Evolutionary conservation across 2,888 invertebrate genomes (phyloP).

Genomic region (Mimachlamys varia): DNA sequence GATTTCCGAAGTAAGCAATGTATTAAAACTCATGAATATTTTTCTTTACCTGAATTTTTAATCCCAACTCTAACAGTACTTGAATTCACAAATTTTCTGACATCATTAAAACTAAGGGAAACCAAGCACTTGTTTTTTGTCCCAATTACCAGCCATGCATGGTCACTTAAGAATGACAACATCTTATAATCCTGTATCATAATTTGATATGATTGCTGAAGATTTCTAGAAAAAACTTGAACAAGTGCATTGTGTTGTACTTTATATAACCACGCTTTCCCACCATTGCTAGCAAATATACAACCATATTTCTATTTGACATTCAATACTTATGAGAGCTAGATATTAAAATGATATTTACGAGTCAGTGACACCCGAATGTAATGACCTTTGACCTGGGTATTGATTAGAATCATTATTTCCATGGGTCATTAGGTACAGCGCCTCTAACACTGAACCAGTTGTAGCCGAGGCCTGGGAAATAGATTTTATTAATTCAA

Average conservation of each 20-base stretch:
- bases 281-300: background rate
- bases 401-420: background rate
- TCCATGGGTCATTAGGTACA: background rate
- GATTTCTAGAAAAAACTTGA: no score
- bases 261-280: background rate
- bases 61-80: no score
- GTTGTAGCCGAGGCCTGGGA: constrained; percentile 2
- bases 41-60: no score
- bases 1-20: no score
- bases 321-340: background rate
- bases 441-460: background rate
- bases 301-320: background rate
- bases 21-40: no score
- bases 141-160: no score
- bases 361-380: background rate
- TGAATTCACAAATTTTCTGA: background rate
- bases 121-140: background rate
- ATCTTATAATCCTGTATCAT: no score
- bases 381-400: background rate
- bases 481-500: background rate
- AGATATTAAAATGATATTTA: constrained; percentile 27
- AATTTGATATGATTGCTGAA: no score
- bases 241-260: background rate
- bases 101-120: background rate
- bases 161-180: no score